Percentiles rank a stretch among this genome's conserved stretches.
phyloP scores from a whole-genome alignment of 53 echinoderm and acorn worm species.

The Astropecten irregularis region DNA sequence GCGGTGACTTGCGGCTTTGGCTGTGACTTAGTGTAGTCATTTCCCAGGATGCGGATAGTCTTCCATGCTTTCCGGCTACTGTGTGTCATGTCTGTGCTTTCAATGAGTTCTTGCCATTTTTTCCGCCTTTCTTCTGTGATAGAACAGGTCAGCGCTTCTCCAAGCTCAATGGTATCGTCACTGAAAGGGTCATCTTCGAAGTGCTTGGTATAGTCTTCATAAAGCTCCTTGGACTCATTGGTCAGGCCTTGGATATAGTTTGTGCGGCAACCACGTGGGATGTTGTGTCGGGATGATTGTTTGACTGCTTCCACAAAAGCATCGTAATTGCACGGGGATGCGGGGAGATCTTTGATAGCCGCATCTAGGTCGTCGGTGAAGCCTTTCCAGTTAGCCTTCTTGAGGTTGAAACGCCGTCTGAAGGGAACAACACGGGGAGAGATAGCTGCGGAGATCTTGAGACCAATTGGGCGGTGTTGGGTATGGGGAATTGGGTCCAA shows the following conservation, averaged over 20 bases:
- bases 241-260: constrained; percentile 51
- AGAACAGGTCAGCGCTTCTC: no score
- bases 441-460: constrained; percentile 64
- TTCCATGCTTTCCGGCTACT: no score
- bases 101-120: no score
- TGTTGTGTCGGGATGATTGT: constrained; percentile 39
- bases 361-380: neutral
- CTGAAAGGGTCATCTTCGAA: constrained; percentile 50
- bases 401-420: constrained; percentile 53
- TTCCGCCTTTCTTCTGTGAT: no score
- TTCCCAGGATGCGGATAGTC: no score
- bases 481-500: constrained; percentile 46
- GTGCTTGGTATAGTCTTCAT: constrained; percentile 36
- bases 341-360: constrained; percentile 4
- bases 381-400: no score
- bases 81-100: no score
- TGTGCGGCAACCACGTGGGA: constrained; percentile 60
- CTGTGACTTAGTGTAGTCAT: constrained; percentile 1
- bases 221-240: constrained; percentile 34
- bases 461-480: constrained; percentile 72
- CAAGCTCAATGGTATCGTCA: no score
- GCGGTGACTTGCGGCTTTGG: neutral
- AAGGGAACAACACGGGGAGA: constrained; percentile 56
- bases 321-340: constrained; percentile 13
- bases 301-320: neutral